phyloP scores from a whole-genome alignment of 1,140 invertebrate genomes.

The Trichogramma pretiosum region DNA sequence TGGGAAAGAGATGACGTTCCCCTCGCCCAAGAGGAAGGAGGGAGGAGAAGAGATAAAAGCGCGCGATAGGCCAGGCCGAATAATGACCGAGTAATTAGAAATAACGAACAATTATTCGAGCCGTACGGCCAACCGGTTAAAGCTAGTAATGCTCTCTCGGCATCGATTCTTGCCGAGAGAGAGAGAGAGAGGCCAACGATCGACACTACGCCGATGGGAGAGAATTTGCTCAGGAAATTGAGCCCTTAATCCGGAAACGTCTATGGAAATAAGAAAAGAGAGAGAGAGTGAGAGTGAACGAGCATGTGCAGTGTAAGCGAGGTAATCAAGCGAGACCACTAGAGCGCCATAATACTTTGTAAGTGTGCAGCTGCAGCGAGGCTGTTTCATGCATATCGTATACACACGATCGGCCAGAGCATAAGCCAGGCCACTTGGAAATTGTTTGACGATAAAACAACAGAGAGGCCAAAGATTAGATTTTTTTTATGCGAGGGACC shows the following conservation, averaged over 20 bases:
- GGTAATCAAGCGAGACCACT: slow-evolving; percentile 24
- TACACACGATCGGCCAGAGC: too few relatives aligned
- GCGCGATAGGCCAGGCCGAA: too few relatives aligned
- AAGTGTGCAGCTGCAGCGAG: not conserved
- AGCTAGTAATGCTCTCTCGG: not conserved
- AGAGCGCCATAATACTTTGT: slow-evolving; percentile 25
- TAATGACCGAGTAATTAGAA: not conserved
- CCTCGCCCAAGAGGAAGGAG: not conserved
- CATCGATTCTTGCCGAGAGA: not conserved
- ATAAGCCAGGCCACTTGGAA: too few relatives aligned
- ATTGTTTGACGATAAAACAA: too few relatives aligned
- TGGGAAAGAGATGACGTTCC: too few relatives aligned
- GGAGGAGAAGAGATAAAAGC: too few relatives aligned
- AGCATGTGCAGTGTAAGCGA: slow-evolving; percentile 14
- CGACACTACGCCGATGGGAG: slow-evolving; percentile 24
- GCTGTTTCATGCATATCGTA: too few relatives aligned
- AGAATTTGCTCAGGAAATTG: slow-evolving; percentile 27
- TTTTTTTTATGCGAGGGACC: not conserved
- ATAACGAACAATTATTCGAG: not conserved
- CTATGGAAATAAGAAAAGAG: slow-evolving; percentile 27
- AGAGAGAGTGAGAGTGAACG: too few relatives aligned
- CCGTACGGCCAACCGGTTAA: slow-evolving; percentile 2
- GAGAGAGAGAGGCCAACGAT: not conserved
- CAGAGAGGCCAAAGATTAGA: too few relatives aligned
- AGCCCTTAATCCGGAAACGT: slow-evolving; percentile 27